phyloP scores from a whole-genome alignment of 2,797 vertebrate species.

The Myripristis murdjan region DNA sequence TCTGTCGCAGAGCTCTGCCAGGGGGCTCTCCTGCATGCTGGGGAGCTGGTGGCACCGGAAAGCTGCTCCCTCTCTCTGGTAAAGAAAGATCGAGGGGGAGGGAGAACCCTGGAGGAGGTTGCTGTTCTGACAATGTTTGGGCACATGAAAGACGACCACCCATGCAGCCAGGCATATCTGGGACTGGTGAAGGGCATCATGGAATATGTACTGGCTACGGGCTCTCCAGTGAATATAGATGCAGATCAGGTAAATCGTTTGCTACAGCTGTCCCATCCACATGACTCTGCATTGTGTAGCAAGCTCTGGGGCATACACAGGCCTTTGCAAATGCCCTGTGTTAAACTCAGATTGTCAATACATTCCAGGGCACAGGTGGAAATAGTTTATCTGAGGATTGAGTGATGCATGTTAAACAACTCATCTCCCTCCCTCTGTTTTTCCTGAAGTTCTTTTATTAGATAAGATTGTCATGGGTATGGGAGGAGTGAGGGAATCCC shows the following conservation, averaged over 20 bases:
- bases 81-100: conserved; percentile 40
- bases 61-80: conserved; percentile 58
- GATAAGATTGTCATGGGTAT: neutral
- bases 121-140: conserved; percentile 25
- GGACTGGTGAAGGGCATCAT: conserved; percentile 66
- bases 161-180: conserved; percentile 40
- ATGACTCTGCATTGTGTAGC: neutral
- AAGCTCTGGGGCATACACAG: neutral
- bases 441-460: conserved; percentile 16
- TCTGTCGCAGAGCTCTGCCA: conserved; percentile 67
- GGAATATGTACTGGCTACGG: conserved; percentile 62
- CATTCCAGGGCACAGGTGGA: neutral
- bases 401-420: neutral
- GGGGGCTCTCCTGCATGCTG: conserved; percentile 57
- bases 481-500: conserved; percentile 47
- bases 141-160: conserved; percentile 16
- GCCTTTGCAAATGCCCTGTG: neutral
- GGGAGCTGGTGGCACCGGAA: conserved; percentile 62
- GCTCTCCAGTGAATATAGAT: conserved; percentile 67
- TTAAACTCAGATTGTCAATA: neutral
- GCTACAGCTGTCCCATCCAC: no score
- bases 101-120: conserved; percentile 57
- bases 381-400: conserved; percentile 1
- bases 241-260: conserved; percentile 66
- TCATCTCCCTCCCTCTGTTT: neutral